Conservation (phyloP, 2,797 vertebrate genomes). For the Kryptolebias ocellatus region DNA sequence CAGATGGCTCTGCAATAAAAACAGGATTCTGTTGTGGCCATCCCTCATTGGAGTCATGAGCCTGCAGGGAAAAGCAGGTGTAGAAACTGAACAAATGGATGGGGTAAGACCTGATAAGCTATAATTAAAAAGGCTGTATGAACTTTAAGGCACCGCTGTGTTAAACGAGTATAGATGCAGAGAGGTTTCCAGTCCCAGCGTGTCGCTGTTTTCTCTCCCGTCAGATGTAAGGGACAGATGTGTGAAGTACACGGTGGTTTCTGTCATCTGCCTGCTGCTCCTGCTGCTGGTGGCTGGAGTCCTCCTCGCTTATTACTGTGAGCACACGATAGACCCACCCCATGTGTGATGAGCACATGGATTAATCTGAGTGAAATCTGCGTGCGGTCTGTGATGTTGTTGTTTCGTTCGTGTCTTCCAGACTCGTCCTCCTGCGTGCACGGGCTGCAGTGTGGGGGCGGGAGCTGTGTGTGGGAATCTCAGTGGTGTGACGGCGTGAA, state of each 20-base stretch:
- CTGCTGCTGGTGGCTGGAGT: constrained; percentile 71
- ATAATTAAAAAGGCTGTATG: no score
- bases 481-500: constrained; percentile 86
- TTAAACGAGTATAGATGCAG: no score
- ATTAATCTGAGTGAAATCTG: background rate
- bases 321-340: constrained; percentile 46
- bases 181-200: constrained; percentile 2
- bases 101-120: no score
- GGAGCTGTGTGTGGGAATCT: constrained; percentile 73
- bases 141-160: no score
- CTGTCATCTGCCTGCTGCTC: constrained; percentile 63
- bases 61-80: no score
- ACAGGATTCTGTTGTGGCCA: no score
- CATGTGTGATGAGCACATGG: background rate
- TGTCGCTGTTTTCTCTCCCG: constrained; percentile 32
- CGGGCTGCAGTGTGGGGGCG: constrained; percentile 79
- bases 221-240: constrained; percentile 66
- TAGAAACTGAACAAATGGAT: no score
- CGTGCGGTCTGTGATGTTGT: background rate
- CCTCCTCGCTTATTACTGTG: constrained; percentile 86
- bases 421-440: constrained; percentile 73
- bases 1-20: no score
- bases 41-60: no score
- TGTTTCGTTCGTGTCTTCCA: constrained; percentile 33
- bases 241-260: constrained; percentile 46